Evolutionary conservation across 2,888 invertebrate genomes (phyloP).

Genomic region (Branchellion lobata): DNA sequence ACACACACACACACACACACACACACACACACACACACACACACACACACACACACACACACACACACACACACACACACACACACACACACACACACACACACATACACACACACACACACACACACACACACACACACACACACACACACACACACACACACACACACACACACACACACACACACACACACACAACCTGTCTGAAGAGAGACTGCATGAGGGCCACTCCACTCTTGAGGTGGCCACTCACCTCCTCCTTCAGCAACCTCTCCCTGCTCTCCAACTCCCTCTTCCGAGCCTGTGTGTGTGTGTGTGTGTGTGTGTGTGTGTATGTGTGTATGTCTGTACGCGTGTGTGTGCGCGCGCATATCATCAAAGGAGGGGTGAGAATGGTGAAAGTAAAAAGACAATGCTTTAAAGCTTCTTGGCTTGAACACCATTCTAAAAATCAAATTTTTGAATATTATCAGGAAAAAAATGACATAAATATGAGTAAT

Average conservation of each 20-base stretch:
- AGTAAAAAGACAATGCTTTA: too few species aligned
- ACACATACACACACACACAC: slow-evolving; percentile 18
- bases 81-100: slow-evolving; percentile 31
- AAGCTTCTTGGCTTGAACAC: too few species aligned
- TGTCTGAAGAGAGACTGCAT: neutral
- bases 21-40: slow-evolving; percentile 43
- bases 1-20: slow-evolving; percentile 38
- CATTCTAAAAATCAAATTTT: too few species aligned
- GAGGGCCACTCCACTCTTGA: too few species aligned
- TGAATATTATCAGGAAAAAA: too few species aligned
- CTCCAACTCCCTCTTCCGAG: neutral
- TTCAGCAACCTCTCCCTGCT: too few species aligned
- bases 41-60: slow-evolving; percentile 43
- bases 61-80: slow-evolving; percentile 32
- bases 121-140: slow-evolving; percentile 21
- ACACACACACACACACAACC: slow-evolving; percentile 27
- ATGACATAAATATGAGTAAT: too few species aligned
- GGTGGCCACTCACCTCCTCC: too few species aligned
- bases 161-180: slow-evolving; percentile 26
- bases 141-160: slow-evolving; percentile 19
- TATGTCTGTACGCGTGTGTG: slow-evolving; percentile 24
- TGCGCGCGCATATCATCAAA: slow-evolving; percentile 2
- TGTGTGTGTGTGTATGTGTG: slow-evolving; percentile 12
- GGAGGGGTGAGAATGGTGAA: too few species aligned
- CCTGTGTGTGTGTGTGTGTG: slow-evolving; percentile 20